These are phyloP conservation scores for Ophion slaviceki DNA, from an alignment of 2,888 invertebrate species.

Conservation along the genomic window DNA sequence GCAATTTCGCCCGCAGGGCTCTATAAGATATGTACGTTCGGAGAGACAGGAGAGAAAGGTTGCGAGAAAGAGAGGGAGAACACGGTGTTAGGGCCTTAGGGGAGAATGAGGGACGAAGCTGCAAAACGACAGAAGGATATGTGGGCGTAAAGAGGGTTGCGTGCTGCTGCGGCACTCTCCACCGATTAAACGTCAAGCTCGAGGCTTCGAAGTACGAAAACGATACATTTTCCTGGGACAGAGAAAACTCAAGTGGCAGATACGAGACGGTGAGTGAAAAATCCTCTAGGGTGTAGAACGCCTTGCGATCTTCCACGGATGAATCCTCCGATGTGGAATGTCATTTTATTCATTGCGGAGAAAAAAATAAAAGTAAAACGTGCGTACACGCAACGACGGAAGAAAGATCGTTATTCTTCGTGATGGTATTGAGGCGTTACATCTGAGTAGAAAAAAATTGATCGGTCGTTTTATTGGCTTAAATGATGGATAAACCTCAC, in stretches of 20 bases:
- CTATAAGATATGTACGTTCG: slow-evolving; percentile 3
- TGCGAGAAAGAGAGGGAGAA: slow-evolving; percentile 2
- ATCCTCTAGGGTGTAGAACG: slow-evolving; percentile 4
- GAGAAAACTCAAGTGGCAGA: slow-evolving; percentile 26
- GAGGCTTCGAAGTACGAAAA: slow-evolving; percentile 34
- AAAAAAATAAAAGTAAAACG: background rate
- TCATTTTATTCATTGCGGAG: slow-evolving; percentile 11
- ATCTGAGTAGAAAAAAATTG: too few species aligned
- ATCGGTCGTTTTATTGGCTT: too few species aligned
- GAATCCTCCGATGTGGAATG: background rate
- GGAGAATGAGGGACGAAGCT: slow-evolving; percentile 8
- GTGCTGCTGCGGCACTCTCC: slow-evolving; percentile 13
- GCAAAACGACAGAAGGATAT: slow-evolving; percentile 19
- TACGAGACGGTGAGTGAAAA: slow-evolving; percentile 52
- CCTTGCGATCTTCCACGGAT: slow-evolving; percentile 16
- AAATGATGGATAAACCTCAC: too few species aligned
- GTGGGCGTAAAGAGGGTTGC: slow-evolving; percentile 15
- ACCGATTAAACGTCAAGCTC: slow-evolving; percentile 55
- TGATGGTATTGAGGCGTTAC: background rate
- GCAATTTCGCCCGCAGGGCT: slow-evolving; percentile 20
- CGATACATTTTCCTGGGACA: slow-evolving; percentile 41
- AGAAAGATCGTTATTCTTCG: background rate
- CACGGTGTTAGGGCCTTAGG: background rate
- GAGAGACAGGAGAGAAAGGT: background rate
- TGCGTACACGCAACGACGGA: background rate